Conservation (phyloP, 2,888 invertebrate genomes). For the Trichacis sp. region DNA sequence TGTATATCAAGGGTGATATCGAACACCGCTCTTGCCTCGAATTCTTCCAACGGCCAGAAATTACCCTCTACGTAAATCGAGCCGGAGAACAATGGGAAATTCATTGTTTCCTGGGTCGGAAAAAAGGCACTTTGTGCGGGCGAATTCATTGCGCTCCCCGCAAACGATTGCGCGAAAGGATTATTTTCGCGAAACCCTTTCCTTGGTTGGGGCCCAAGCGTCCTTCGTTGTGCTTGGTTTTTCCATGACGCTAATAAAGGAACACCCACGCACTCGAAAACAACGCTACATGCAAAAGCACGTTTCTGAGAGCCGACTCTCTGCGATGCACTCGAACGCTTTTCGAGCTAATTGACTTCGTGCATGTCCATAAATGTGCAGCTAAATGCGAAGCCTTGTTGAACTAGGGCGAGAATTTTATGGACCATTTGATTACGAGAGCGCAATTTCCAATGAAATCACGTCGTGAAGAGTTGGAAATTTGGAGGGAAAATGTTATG, state of each 20-base stretch:
- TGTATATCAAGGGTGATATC: no score
- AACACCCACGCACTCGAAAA: conserved; percentile 3
- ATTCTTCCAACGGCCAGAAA: no score
- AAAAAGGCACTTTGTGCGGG: not conserved
- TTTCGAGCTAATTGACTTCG: conserved; percentile 3
- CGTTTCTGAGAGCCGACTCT: not conserved
- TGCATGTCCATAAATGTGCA: not conserved
- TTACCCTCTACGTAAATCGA: not conserved
- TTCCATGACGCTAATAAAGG: conserved; percentile 1
- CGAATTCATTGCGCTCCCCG: not conserved
- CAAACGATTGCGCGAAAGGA: no score
- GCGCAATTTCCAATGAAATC: no score
- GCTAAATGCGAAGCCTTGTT: not conserved
- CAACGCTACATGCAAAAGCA: not conserved
- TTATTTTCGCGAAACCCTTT: not conserved
- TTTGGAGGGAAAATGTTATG: no score
- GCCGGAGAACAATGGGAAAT: not conserved
- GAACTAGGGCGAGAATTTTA: no score
- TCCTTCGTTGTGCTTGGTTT: not conserved
- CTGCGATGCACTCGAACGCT: not conserved
- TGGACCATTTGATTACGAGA: no score
- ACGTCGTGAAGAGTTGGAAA: no score
- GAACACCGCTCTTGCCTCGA: no score
- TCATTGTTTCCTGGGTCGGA: not conserved
- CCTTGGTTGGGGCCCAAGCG: not conserved